Base-by-base conservation (phyloP, 2,888 invertebrate genomes). In the Margaritifera margaritifera region DNA sequence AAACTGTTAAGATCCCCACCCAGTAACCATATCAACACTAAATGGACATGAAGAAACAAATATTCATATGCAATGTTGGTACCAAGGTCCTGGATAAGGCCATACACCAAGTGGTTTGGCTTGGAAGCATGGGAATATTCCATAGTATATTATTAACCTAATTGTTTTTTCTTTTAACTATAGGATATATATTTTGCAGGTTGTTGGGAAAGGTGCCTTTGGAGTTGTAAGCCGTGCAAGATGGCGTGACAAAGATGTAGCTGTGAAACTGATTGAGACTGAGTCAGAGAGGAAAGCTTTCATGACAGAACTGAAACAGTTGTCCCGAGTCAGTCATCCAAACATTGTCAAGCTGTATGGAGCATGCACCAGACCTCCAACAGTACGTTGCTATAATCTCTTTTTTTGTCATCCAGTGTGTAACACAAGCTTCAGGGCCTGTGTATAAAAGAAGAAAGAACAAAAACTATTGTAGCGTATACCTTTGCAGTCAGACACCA, bases 271-370 rank as follows among this genome's bases (percentile, higher is more conserved):
- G 86, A 97, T 98, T 80, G 95, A 96, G 85, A 94, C 95, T 18
- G 96, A 96, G 87, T 94, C 94, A 71, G 97, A 97, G 89, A 94
- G 93, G 85, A 94, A 95, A 84, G 89, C 97, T 61, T 97, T 98
- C 88, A 92, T 94, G 62, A 93, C 95, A 75, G 98, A 98, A 92
- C 93, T 95, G 61, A 89, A 89, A 68, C 98, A 98, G 90, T 90
- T 98, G 78, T 97, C 97, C 11, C 92, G 98, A 77, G 96, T 98
- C 3, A 93, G 93, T 66, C 98, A 98, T 91, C 94, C 94, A 19
- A 98, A 98, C 90, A 99, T 98, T 82, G 96, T 99, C 70, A 94
- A 94, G 80, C 90, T 99, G 58, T 96, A 96, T 91, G 98, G 98
- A 73, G 96, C 96, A 19, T 96, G 96, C 83, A 94, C 94, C 1